Evolutionary conservation across 2,888 invertebrate species (phyloP).

Genomic region (Drosophila imparisetae): DNA sequence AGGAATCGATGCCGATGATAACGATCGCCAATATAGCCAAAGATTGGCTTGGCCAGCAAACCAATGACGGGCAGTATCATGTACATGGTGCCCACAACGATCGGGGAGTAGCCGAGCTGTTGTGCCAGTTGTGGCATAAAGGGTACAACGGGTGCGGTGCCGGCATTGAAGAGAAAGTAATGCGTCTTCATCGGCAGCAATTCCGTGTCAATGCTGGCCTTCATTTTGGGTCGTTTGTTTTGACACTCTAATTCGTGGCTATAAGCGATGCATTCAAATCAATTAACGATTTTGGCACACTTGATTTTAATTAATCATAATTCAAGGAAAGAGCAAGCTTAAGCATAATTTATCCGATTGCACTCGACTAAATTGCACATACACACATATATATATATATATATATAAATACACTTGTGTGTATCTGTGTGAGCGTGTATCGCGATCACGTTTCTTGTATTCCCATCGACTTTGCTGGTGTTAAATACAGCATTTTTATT

Average conservation of each 20-base stretch:
- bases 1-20: constrained; percentile 87
- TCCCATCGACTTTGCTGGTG: constrained; percentile 27
- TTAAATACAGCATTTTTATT: constrained; percentile 23
- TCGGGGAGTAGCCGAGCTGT: constrained; percentile 92
- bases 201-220: constrained; percentile 87
- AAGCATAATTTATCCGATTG: constrained; percentile 27
- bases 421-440: constrained; percentile 1
- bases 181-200: constrained; percentile 94
- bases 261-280: constrained; percentile 18
- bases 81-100: constrained; percentile 91
- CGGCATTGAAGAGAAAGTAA: constrained; percentile 94
- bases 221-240: constrained; percentile 64
- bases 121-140: constrained; percentile 89
- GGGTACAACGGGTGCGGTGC: constrained; percentile 93
- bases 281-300: constrained; percentile 15
- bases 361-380: constrained; percentile 1
- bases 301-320: constrained; percentile 13
- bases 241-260: neutral
- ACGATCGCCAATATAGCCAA: constrained; percentile 92
- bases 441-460: constrained; percentile 62
- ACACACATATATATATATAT: neutral
- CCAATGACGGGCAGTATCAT: constrained; percentile 91
- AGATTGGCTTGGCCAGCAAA: constrained; percentile 91
- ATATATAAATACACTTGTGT: neutral
- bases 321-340: neutral